These are phyloP conservation scores for Tympanoctomys barrerae DNA, from an alignment of 2,797 vertebrate species.

Conservation along the genomic window DNA sequence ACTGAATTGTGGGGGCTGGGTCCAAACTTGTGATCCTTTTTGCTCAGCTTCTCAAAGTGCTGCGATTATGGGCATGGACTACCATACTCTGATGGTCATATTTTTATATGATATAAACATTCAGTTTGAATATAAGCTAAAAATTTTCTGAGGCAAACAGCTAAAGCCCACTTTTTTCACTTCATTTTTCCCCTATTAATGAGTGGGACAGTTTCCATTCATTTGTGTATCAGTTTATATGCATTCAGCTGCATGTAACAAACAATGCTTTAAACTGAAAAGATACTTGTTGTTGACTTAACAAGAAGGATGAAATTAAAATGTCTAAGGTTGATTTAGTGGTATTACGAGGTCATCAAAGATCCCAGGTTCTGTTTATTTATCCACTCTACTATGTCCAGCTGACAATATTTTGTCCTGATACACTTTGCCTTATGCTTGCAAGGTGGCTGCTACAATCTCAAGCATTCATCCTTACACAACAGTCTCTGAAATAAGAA, in stretches of 20 bases:
- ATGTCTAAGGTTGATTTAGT: constrained; percentile 14
- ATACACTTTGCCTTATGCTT: not conserved
- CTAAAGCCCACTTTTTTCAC: constrained; percentile 31
- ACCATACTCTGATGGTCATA: not conserved
- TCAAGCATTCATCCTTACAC: not conserved
- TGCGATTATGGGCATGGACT: not conserved
- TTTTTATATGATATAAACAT: constrained; percentile 34
- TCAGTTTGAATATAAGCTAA: constrained; percentile 39
- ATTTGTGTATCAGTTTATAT: constrained; percentile 13
- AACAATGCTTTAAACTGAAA: constrained; percentile 27
- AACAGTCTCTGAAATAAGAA: not conserved
- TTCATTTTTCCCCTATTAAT: constrained; percentile 23
- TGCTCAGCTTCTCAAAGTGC: not conserved
- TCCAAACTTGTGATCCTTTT: not conserved
- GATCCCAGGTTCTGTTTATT: constrained; percentile 1
- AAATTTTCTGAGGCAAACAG: not conserved
- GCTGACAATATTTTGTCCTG: constrained; percentile 20
- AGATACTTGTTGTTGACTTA: constrained; percentile 50
- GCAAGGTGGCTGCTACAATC: constrained; percentile 12
- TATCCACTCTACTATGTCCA: not conserved
- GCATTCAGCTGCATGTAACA: constrained; percentile 8
- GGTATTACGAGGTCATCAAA: not conserved
- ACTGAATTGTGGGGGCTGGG: not conserved
- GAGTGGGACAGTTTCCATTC: constrained; percentile 13
- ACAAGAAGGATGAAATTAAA: not conserved